Conservation (phyloP, 2,888 invertebrate species). For the Polydrusus pterygomalis region DNA sequence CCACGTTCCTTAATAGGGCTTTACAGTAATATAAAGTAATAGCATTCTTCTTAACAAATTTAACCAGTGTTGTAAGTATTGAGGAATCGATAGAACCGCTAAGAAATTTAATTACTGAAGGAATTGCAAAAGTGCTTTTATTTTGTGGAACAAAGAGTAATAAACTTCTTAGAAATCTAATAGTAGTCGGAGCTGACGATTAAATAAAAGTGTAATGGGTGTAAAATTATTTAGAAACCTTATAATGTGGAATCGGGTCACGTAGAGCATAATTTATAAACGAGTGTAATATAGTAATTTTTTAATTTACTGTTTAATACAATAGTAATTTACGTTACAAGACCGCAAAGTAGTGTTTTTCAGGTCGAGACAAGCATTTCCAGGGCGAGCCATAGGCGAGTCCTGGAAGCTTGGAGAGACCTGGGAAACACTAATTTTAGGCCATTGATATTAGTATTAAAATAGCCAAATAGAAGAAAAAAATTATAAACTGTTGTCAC, state of each 20-base stretch:
- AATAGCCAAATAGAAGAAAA: too few species aligned
- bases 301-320: not conserved
- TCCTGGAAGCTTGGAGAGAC: too few species aligned
- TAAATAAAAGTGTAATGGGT: slow-evolving; percentile 16
- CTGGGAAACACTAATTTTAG: too few species aligned
- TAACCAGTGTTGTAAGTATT: slow-evolving; percentile 44
- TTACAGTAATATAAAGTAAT: slow-evolving; percentile 48
- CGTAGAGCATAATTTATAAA: not conserved
- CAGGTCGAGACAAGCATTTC: too few species aligned
- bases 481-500: too few species aligned
- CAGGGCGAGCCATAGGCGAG: too few species aligned
- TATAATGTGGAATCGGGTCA: not conserved
- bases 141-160: slow-evolving; percentile 49
- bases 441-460: too few species aligned
- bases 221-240: slow-evolving; percentile 2
- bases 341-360: too few species aligned
- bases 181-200: slow-evolving; percentile 2
- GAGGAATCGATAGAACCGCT: slow-evolving; percentile 44
- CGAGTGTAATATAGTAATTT: too few species aligned
- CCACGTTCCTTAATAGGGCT: slow-evolving; percentile 46
- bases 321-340: too few species aligned
- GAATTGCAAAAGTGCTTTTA: slow-evolving; percentile 37
- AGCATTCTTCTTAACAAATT: slow-evolving; percentile 53
- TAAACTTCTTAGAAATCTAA: slow-evolving; percentile 49
- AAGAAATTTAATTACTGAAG: slow-evolving; percentile 45